These are phyloP conservation scores for Teleogryllus occipitalis DNA, from an alignment of 1,140 invertebrate genomes.

Conservation along the genomic window DNA sequence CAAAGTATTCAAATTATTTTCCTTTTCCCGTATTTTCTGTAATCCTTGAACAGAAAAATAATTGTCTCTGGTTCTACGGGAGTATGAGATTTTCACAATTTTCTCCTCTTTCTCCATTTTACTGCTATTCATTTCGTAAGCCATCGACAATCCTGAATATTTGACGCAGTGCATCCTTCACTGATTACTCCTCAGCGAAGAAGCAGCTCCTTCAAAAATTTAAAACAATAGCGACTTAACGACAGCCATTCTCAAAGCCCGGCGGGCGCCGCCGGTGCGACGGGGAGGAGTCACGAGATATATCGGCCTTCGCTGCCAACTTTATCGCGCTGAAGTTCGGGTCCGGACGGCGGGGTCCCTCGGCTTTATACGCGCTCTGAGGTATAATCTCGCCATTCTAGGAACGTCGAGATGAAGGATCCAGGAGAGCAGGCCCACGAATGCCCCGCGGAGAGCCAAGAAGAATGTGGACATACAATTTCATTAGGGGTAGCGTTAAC, in stretches of 20 bases:
- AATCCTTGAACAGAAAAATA: no score
- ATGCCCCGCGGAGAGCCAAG: not conserved
- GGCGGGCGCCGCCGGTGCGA: no score
- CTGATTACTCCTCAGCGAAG: not conserved
- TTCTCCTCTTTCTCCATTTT: no score
- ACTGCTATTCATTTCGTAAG: no score
- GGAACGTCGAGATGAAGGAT: not conserved
- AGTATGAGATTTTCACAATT: no score
- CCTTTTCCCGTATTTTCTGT: no score
- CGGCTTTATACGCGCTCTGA: not conserved
- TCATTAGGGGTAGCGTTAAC: not conserved
- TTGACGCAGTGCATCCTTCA: not conserved
- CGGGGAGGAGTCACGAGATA: not conserved
- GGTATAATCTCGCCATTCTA: slow-evolving; percentile 1
- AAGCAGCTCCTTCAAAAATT: not conserved
- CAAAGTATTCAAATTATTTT: no score
- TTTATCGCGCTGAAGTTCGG: not conserved
- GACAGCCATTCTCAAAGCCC: not conserved
- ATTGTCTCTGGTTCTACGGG: no score
- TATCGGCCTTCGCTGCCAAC: not conserved
- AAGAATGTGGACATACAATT: not conserved
- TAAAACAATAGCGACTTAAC: not conserved
- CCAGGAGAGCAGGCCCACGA: not conserved
- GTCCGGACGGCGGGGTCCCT: not conserved
- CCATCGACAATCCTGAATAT: not conserved